These are phyloP conservation scores for Orestias chungarensis DNA, from an alignment of 2,797 vertebrate species.

Conservation along the genomic window DNA sequence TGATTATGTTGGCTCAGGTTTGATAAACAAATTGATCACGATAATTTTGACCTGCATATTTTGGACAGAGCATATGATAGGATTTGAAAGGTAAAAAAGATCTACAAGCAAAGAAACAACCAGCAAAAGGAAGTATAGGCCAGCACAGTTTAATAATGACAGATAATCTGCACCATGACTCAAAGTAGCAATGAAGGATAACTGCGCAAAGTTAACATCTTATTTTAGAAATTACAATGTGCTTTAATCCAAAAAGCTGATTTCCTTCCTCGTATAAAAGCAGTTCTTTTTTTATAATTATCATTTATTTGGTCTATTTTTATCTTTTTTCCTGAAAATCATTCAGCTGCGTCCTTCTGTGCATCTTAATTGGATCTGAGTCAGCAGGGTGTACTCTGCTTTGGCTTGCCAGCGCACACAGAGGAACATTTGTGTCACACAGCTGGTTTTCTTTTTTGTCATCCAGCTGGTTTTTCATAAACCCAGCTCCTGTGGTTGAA, in stretches of 20 bases:
- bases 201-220: not conserved
- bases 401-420: conserved; percentile 20
- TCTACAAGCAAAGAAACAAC: not conserved
- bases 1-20: not conserved
- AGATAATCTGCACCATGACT: conserved; percentile 12
- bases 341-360: conserved; percentile 45
- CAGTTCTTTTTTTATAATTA: not conserved
- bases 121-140: not conserved
- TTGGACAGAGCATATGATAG: not conserved
- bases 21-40: not conserved
- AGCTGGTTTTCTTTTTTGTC: conserved; percentile 44
- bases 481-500: conserved; percentile 20
- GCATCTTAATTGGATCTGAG: conserved; percentile 65
- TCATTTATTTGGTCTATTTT: conserved; percentile 51
- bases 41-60: not conserved
- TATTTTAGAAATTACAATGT: conserved; percentile 13
- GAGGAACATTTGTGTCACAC: conserved; percentile 57
- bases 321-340: conserved; percentile 43
- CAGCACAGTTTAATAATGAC: not conserved
- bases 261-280: conserved; percentile 35
- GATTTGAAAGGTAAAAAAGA: not conserved
- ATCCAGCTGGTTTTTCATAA: conserved; percentile 13
- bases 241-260: conserved; percentile 1
- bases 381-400: conserved; percentile 60
- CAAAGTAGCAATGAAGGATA: not conserved